phyloP scores from a whole-genome alignment of 1,140 invertebrate genomes.

The Drosophila lacteicornis region DNA sequence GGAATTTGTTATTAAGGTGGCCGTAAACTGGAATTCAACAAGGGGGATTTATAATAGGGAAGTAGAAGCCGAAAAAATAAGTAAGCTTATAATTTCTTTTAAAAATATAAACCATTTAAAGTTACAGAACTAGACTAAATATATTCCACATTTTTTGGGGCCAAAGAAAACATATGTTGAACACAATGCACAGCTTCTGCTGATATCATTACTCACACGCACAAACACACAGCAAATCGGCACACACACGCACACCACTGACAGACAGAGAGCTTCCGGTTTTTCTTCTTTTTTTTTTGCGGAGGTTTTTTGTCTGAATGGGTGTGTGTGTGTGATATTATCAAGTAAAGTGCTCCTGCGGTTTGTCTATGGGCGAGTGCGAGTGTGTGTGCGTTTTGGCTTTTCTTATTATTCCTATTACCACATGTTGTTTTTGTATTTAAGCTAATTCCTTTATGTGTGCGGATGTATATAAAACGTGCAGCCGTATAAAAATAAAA shows the following conservation, averaged over 20 bases:
- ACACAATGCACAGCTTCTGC: constrained; percentile 59
- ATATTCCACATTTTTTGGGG: constrained; percentile 43
- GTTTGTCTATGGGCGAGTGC: constrained; percentile 37
- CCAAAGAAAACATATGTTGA: constrained; percentile 68
- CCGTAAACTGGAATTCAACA: not conserved
- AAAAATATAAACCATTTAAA: not conserved
- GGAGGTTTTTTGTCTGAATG: constrained; percentile 15
- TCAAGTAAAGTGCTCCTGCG: constrained; percentile 81
- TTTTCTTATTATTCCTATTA: constrained; percentile 80
- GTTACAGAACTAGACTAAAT: no score
- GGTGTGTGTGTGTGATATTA: constrained; percentile 60
- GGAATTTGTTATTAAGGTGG: not conserved
- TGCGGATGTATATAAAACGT: constrained; percentile 68
- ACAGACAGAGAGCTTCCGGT: constrained; percentile 23
- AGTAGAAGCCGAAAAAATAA: not conserved
- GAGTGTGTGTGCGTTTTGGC: constrained; percentile 63
- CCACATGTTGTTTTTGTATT: constrained; percentile 83
- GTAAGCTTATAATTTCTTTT: not conserved
- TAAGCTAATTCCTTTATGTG: constrained; percentile 81
- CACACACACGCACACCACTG: constrained; percentile 5
- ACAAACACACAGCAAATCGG: constrained; percentile 16
- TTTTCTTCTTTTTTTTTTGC: constrained; percentile 20
- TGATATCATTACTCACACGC: constrained; percentile 76
- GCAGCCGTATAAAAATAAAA: constrained; percentile 79
- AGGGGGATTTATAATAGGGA: not conserved